These are phyloP conservation scores for Automeris io DNA, from an alignment of 2,888 invertebrate genomes.

Conservation along the genomic window DNA sequence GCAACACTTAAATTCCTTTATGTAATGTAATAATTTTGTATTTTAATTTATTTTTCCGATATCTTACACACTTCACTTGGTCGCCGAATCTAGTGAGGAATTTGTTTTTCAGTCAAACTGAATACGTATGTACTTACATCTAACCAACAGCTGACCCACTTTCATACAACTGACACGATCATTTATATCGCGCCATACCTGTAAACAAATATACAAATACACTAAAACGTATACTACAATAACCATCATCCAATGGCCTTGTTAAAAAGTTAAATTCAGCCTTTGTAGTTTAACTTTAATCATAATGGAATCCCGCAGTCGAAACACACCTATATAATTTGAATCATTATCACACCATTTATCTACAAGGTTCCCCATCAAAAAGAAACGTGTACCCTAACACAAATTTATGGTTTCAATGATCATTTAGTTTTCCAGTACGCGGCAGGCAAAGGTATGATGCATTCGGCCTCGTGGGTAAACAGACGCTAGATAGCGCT, in stretches of 20 bases:
- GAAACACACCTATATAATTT: conserved; percentile 22
- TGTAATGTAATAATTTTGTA: too few species aligned
- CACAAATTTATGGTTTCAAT: conserved; percentile 51
- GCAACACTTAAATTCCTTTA: too few species aligned
- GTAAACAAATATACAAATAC: conserved; percentile 24
- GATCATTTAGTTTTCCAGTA: conserved; percentile 55
- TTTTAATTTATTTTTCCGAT: too few species aligned
- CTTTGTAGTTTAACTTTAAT: conserved; percentile 9
- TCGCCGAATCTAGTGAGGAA: too few species aligned
- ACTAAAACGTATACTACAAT: conserved; percentile 6
- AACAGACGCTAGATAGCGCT: conserved; percentile 73
- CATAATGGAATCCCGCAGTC: conserved; percentile 8
- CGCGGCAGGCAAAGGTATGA: conserved; percentile 60
- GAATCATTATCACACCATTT: conserved; percentile 39
- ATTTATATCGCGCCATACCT: conserved; percentile 59
- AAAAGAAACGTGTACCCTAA: conserved; percentile 36
- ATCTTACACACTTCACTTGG: too few species aligned
- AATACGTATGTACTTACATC: conserved; percentile 53
- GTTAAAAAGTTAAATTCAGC: conserved; percentile 9
- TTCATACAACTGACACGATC: conserved; percentile 47
- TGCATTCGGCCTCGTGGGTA: conserved; percentile 73
- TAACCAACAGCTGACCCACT: conserved; percentile 41
- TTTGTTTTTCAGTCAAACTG: too few species aligned
- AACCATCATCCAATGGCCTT: conserved; percentile 9
- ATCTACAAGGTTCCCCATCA: conserved; percentile 45